phyloP scores from a whole-genome alignment of 2,888 invertebrate genomes.

The Archips xylosteana region DNA sequence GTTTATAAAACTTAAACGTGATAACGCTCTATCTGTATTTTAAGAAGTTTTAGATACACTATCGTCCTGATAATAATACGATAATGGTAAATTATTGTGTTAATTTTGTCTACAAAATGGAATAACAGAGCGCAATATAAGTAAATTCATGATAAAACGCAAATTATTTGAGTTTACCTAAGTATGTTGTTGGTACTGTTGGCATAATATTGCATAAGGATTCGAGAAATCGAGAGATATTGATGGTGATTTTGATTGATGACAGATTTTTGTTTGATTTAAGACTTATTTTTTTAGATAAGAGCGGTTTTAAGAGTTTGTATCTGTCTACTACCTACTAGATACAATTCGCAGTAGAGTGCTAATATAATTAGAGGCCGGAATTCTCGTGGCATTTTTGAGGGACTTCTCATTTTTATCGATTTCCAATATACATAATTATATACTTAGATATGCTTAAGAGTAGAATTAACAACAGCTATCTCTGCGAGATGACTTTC shows the following conservation, averaged over 20 bases:
- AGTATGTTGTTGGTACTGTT: not conserved
- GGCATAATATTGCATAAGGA: not conserved
- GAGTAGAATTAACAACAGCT: too few species aligned
- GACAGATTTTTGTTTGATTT: not conserved
- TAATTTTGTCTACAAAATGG: not conserved
- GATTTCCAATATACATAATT: too few species aligned
- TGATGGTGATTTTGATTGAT: not conserved
- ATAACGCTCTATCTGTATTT: slow-evolving; percentile 7
- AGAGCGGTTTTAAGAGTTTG: too few species aligned
- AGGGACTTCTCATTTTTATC: too few species aligned
- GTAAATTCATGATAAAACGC: not conserved
- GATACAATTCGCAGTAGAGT: too few species aligned
- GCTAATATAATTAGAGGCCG: too few species aligned
- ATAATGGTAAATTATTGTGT: not conserved
- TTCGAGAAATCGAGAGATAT: not conserved
- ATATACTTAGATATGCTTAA: too few species aligned
- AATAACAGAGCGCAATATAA: not conserved
- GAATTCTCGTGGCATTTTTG: too few species aligned
- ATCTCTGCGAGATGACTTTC: too few species aligned
- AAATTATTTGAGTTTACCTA: not conserved
- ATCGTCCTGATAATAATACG: not conserved
- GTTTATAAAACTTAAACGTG: slow-evolving; percentile 11
- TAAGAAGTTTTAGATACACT: slow-evolving; percentile 8
- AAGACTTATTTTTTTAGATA: not conserved
- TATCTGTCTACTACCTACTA: too few species aligned